A percentile compares a stretch with the other conserved stretches of the same genome.
phyloP scores from a whole-genome alignment of 1,140 invertebrate genomes.

The Musca vetustissima region DNA sequence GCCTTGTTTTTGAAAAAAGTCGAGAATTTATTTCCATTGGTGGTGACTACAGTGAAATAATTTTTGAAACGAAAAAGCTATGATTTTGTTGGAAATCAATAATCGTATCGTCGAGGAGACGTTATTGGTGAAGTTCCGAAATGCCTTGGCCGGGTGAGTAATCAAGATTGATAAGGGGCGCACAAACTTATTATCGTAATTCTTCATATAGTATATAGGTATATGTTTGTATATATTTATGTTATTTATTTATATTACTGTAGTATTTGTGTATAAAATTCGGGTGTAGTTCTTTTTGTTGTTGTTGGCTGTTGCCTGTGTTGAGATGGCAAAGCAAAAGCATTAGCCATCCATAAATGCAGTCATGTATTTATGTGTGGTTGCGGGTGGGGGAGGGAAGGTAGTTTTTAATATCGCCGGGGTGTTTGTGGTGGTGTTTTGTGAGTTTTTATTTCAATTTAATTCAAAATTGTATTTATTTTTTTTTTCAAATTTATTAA shows the following conservation, averaged over 20 bases:
- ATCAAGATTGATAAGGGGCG: slow-evolving; percentile 12
- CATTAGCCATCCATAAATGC: too few species aligned
- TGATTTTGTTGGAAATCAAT: slow-evolving; percentile 99
- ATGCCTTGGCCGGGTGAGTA: slow-evolving; percentile 90
- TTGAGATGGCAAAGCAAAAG: too few species aligned
- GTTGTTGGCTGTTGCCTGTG: neutral
- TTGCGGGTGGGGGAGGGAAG: too few species aligned
- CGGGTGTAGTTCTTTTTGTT: slow-evolving; percentile 18
- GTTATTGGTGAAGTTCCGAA: slow-evolving; percentile 91
- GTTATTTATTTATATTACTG: neutral
- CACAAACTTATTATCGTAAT: slow-evolving; percentile 7
- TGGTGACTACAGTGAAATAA: too few species aligned
- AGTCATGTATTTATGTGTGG: neutral
- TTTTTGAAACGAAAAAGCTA: slow-evolving; percentile 54
- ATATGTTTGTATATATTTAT: too few species aligned
- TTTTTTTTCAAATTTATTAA: too few species aligned
- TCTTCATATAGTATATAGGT: neutral
- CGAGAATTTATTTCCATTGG: neutral
- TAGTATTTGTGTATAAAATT: neutral
- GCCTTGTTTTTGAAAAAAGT: neutral
- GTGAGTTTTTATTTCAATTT: too few species aligned
- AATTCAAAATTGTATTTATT: too few species aligned
- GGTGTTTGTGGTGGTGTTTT: too few species aligned
- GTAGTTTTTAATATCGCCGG: too few species aligned
- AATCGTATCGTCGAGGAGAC: slow-evolving; percentile 98